A percentile compares a stretch with the other conserved stretches of the same genome.
Conservation (phyloP, 2,113 vertebrate species). For the Ctenomys sociabilis region DNA sequence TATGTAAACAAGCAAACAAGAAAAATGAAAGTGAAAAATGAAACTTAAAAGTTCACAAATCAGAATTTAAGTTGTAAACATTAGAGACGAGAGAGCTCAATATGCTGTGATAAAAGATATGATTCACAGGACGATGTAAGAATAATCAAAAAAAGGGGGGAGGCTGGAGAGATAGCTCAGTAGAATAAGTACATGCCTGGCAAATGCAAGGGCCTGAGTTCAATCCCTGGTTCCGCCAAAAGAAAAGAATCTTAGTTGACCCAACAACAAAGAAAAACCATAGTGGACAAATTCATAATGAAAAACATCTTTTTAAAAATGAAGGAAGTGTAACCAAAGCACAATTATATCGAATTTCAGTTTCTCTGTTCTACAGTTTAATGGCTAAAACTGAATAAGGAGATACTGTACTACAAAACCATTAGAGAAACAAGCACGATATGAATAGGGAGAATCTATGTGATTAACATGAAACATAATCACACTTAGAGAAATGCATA, state of each 20-base stretch:
- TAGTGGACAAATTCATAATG: background rate
- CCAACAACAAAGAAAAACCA: background rate
- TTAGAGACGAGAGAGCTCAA: background rate
- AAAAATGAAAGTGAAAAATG: background rate
- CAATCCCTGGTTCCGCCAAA: too few relatives aligned
- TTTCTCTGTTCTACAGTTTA: background rate
- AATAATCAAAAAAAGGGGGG: too few relatives aligned
- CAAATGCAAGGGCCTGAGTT: too few relatives aligned
- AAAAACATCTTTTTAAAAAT: background rate
- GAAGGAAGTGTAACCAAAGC: background rate
- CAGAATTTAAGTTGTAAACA: background rate
- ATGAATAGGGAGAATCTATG: background rate
- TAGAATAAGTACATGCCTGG: too few relatives aligned
- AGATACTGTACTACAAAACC: background rate
- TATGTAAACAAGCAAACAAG: background rate
- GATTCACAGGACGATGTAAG: background rate
- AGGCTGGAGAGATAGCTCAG: too few relatives aligned
- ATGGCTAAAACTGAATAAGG: background rate
- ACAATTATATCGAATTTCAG: background rate
- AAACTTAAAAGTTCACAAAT: background rate
- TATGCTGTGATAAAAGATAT: background rate
- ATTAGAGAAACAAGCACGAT: background rate
- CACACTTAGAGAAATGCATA: background rate
- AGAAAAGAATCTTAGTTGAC: background rate
- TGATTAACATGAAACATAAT: background rate